phyloP scores from a whole-genome alignment of 2,113 vertebrate species.

The Panthera uncia region DNA sequence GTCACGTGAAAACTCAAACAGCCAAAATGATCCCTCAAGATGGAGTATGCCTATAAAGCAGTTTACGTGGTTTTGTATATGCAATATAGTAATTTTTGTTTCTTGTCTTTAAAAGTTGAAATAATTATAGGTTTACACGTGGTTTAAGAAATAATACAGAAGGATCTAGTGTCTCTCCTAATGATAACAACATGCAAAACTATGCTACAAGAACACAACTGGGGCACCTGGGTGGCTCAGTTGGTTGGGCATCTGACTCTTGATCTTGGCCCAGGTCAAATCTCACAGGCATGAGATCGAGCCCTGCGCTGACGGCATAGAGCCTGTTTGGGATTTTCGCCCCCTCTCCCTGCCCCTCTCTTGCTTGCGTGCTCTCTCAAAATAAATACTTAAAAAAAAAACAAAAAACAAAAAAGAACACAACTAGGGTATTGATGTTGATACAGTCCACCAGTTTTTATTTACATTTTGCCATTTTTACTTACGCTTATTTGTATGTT shows the following conservation, averaged over 20 bases:
- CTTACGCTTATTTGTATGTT: neutral
- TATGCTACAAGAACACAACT: neutral
- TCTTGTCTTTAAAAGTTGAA: neutral
- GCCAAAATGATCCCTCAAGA: neutral
- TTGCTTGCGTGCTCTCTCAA: no score
- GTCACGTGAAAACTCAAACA: neutral
- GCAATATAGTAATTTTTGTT: neutral
- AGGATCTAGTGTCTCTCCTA: neutral
- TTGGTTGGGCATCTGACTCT: no score
- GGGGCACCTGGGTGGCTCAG: no score
- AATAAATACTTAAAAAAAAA: no score
- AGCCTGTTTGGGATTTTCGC: no score
- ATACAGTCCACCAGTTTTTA: neutral
- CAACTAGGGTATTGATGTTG: neutral
- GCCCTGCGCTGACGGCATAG: no score
- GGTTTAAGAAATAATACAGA: neutral
- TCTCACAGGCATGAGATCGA: no score
- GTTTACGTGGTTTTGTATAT: neutral
- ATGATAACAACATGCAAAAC: neutral
- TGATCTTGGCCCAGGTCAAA: no score
- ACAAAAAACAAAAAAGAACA: no score
- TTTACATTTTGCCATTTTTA: neutral
- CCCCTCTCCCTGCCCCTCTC: no score
- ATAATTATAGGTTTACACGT: neutral
- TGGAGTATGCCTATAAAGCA: neutral